phyloP scores from a whole-genome alignment of 1,140 invertebrate genomes.

The Latrodectus geometricus region DNA sequence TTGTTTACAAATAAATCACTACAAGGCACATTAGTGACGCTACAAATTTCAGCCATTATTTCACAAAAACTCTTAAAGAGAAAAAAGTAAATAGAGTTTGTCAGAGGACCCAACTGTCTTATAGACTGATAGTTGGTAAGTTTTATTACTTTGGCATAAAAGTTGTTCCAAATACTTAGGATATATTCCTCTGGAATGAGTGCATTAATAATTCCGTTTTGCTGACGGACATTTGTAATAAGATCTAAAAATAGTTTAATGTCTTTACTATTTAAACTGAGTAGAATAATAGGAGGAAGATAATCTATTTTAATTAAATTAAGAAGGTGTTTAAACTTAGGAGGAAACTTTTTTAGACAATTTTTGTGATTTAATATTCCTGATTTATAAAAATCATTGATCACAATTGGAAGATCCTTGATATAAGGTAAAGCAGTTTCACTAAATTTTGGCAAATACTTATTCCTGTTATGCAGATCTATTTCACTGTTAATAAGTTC shows the following conservation, averaged over 20 bases:
- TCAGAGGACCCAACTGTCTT: not conserved
- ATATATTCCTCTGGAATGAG: not conserved
- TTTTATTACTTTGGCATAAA: not conserved
- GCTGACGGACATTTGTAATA: not conserved
- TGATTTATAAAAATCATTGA: not conserved
- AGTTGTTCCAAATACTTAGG: not conserved
- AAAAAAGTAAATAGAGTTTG: not conserved
- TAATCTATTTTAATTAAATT: not conserved
- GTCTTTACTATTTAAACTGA: not conserved
- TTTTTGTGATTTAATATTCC: not conserved
- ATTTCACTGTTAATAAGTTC: not conserved
- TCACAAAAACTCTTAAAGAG: not conserved
- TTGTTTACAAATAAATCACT: not conserved
- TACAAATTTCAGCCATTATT: not conserved
- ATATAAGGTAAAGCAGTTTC: not conserved
- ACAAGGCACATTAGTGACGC: not conserved
- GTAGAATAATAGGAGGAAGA: not conserved
- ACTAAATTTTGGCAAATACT: not conserved
- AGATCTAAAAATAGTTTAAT: not conserved
- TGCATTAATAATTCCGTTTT: not conserved
- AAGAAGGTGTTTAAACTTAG: not conserved
- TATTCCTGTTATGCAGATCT: not conserved
- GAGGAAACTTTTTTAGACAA: not conserved
- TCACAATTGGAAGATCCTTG: not conserved
- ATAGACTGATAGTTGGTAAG: not conserved